Base-by-base conservation (phyloP, 2,113 vertebrate species). In the Taurulus bubalis region DNA sequence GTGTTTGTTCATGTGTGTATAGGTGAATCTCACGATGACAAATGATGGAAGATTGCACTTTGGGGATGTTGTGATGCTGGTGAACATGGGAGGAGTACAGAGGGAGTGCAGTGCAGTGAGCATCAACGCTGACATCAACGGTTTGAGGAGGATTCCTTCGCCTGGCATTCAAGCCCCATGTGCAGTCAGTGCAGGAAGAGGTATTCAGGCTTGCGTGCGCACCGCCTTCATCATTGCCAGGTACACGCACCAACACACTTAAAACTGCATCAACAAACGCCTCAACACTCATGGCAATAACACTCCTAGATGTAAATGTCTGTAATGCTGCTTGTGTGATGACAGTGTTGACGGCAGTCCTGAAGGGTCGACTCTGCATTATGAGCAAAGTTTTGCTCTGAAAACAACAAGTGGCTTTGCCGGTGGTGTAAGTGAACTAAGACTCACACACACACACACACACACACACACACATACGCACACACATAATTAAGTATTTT, bases 31-130 rank as follows among this genome's bases (percentile, higher is more conserved):
- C 6, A 96, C 96, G 0, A 1, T 95, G 5, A 91, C 94, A 0
- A 74, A 66, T 18, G 97, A 98, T 16, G 96, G 96, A 1, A 77
- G 73, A 0, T 10, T 98, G 85, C 96, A 94, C 87, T 96, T 96
- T 59, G 98, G 97, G 6, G 96, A 99, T 83, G 91, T 88, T 0
- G 95, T 99, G 85, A 94, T 98, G 93, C 85, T 99, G 15, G 42
- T 97, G 83, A 97, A 96, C 74, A 75, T 88, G 0, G 93, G 90
- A 28, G 16, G 82, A 22, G 72, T 75, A 1, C 18, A 26, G 2
- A 0, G 75, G 0, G 82, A 92, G 0, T 45, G 87, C 32, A 91
- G 93, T 18, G 86, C 94, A 1, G 47, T 98, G 55, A 93, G 95
- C 26, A 76, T 96, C 4, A 94, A 94, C 4, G 92, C 94, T 0